Conservation (phyloP, 1,140 invertebrate species). For the Phortica variegata region DNA sequence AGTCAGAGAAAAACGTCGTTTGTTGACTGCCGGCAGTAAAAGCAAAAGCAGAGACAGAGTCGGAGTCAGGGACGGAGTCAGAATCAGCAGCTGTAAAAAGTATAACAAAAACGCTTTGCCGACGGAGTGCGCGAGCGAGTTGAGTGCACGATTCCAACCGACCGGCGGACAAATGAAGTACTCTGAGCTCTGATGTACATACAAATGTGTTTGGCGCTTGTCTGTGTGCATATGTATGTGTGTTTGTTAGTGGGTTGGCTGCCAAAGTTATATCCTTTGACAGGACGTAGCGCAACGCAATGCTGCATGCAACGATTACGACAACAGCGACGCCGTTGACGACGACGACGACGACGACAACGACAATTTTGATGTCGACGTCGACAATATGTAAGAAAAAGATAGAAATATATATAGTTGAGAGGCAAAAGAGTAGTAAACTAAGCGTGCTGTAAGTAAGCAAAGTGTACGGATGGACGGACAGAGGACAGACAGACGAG, state of each 20-base stretch:
- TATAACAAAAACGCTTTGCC: too few species aligned
- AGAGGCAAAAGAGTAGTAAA: too few species aligned
- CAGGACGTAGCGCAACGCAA: constrained; percentile 37
- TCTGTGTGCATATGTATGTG: constrained; percentile 46
- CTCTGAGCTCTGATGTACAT: constrained; percentile 23
- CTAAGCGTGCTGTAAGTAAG: not conserved
- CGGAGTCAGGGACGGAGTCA: constrained; percentile 21
- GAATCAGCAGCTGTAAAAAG: too few species aligned
- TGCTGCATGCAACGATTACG: too few species aligned
- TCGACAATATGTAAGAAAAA: not conserved
- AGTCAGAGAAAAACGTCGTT: too few species aligned
- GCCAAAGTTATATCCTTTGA: constrained; percentile 42
- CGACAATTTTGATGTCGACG: too few species aligned
- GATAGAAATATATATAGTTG: not conserved
- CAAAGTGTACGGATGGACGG: too few species aligned
- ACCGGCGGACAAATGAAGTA: too few species aligned
- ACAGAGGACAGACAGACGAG: constrained; percentile 4
- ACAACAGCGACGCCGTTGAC: constrained; percentile 11
- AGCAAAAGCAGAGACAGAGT: constrained; percentile 22
- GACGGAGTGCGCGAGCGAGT: too few species aligned
- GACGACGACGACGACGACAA: constrained; percentile 5
- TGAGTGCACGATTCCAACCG: too few species aligned
- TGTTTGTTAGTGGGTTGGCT: constrained; percentile 13
- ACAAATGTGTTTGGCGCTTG: constrained; percentile 43
- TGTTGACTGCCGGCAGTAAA: too few species aligned